Evolutionary conservation across 2,113 vertebrate genomes (phyloP), one percentile per base, ranked within the genome.

Genomic region (Pelobates fuscus): DNA sequence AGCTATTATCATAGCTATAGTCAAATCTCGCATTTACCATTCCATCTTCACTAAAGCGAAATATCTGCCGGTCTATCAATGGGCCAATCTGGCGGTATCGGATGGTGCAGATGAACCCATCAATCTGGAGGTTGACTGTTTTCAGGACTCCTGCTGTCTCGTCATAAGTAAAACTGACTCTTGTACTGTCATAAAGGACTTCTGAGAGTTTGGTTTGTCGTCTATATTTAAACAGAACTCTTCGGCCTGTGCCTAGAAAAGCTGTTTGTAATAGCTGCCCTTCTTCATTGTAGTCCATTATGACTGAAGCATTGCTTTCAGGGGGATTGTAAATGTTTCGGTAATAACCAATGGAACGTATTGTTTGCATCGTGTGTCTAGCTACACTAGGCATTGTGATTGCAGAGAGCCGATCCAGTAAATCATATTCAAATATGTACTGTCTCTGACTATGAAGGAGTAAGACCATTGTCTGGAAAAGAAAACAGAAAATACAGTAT

Each of bases 21-120:
- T 99, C 97, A 67, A 98, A 99, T 77, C 96, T 93, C 0, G 96
- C 97, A 0, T 98, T 98, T 17, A 99, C 97, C 97, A 99, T 98
- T 49, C 97, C 97, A 0, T 99, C 97, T 66, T 99, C 97, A 0
- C 95, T 98, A 71, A 99, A 99, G 81, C 97, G 95, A 87, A 98
- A 98, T 71, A 99, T 98, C 91, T 99, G 97, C 7, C 97, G 89
- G 92, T 99, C 96, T 63, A 99, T 90, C 77, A 99, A 27, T 0
- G 97, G 96, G 10, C 97, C 97, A 12, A 99, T 92, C 73, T 98
- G 97, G 65, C 97, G 90, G 84, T 98, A 99, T 26, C 97, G 91
- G 81, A 99, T 98, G 80, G 96, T 95, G 91, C 97, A 98, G 84
- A 98, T 97, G 80, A 99, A 99, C 20, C 95, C 96, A 66, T 98